Conservation (phyloP, 1,140 invertebrate species). For the Sitophilus oryzae region DNA sequence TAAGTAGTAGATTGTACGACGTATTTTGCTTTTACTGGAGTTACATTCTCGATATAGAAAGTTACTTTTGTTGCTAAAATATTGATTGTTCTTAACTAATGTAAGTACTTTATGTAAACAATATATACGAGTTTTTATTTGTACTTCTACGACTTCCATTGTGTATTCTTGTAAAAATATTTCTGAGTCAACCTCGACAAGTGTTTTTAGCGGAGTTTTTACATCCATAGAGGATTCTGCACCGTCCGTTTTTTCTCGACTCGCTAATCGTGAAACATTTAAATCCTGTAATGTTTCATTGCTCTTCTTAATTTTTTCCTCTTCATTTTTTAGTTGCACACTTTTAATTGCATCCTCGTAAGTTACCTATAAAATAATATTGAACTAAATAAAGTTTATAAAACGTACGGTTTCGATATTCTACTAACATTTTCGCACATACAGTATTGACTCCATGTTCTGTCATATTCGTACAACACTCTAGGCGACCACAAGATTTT, state of each 20-base stretch:
- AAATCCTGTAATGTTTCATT: constrained; percentile 2
- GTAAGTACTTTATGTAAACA: neutral
- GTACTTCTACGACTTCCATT: constrained; percentile 20
- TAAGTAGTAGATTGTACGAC: constrained; percentile 26
- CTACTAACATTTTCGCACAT: constrained; percentile 14
- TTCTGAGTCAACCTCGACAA: constrained; percentile 11
- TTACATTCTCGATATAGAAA: constrained; percentile 38
- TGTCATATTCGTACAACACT: constrained; percentile 19
- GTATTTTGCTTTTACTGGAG: constrained; percentile 28
- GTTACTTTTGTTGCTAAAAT: constrained; percentile 30
- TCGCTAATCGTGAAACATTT: neutral
- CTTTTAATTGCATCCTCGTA: constrained; percentile 4
- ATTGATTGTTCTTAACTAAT: too few species aligned
- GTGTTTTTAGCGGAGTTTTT: neutral
- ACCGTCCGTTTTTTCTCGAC: neutral
- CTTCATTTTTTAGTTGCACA: neutral
- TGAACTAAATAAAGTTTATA: neutral
- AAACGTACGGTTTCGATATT: too few species aligned
- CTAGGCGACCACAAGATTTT: constrained; percentile 34
- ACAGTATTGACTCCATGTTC: constrained; percentile 15
- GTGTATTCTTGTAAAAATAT: constrained; percentile 24
- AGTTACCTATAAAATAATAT: neutral
- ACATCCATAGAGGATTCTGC: neutral
- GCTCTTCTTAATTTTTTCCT: neutral
- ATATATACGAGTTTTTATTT: constrained; percentile 20